Percentiles rank a stretch among this genome's conserved stretches.
phyloP scores from a whole-genome alignment of 2,888 invertebrate genomes.

The Conchocele bisecta region DNA sequence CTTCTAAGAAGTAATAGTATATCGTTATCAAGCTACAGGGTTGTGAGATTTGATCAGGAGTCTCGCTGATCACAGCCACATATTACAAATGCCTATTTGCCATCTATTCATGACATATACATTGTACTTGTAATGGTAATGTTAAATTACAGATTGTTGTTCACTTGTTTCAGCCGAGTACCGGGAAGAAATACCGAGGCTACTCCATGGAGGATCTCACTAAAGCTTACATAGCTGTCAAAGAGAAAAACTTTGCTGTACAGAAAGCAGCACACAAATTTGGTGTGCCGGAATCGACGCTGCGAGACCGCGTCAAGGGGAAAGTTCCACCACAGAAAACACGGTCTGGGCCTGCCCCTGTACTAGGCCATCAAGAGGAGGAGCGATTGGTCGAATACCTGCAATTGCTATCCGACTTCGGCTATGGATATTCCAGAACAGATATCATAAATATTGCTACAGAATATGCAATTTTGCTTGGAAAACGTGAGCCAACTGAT shows the following conservation, averaged over 20 bases:
- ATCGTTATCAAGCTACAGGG: too few species aligned
- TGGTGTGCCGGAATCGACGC: conserved; percentile 55
- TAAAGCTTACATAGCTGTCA: conserved; percentile 44
- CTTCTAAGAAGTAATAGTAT: too few species aligned
- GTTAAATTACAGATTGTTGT: too few species aligned
- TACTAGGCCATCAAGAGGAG: conserved; percentile 51
- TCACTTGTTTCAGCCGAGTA: conserved; percentile 37
- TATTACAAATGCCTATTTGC: too few species aligned
- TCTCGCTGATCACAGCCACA: too few species aligned
- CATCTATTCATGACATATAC: too few species aligned
- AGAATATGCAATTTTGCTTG: conserved; percentile 55
- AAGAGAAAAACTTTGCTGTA: conserved; percentile 46
- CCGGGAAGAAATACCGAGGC: conserved; percentile 48
- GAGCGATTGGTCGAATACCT: conserved; percentile 55
- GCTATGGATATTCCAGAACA: conserved; percentile 51
- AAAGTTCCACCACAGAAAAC: conserved; percentile 37
- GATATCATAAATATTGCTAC: conserved; percentile 53
- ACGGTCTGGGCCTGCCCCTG: conserved; percentile 53
- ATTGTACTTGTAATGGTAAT: too few species aligned
- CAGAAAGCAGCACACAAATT: conserved; percentile 51
- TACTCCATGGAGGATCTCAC: conserved; percentile 49
- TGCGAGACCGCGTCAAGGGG: conserved; percentile 54
- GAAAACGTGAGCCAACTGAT: conserved; percentile 52
- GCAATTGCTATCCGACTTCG: conserved; percentile 40
- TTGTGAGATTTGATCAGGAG: too few species aligned